Evolutionary conservation across 2,113 vertebrate species (phyloP).

Genomic region (Sceloporus undulatus): DNA sequence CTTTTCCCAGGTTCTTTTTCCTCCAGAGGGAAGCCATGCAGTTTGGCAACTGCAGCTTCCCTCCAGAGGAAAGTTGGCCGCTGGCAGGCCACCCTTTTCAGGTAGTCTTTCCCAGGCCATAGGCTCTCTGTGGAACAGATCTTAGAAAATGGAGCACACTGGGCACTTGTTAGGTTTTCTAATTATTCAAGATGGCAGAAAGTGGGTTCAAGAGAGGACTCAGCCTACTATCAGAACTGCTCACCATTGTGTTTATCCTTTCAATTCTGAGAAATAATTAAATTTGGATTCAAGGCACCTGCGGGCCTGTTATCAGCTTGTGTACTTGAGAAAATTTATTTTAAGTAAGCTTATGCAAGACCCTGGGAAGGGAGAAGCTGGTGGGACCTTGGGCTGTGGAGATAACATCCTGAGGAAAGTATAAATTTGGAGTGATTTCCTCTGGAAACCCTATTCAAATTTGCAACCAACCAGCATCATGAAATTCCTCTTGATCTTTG

Average conservation of each 20-base stretch:
- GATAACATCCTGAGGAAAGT: conserved; percentile 9
- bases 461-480: conserved; percentile 57
- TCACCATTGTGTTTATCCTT: not conserved
- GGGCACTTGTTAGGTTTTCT: not conserved
- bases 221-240: not conserved
- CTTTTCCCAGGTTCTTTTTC: too few relatives aligned
- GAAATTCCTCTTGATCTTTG: conserved; percentile 78
- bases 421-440: conserved; percentile 12
- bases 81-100: too few relatives aligned
- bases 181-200: not conserved
- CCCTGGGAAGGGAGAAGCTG: conserved; percentile 27
- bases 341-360: conserved; percentile 2
- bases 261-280: not conserved
- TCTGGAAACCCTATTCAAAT: not conserved
- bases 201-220: not conserved
- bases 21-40: too few relatives aligned
- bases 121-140: not conserved
- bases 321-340: not conserved
- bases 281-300: not conserved
- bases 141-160: not conserved
- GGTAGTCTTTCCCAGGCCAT: too few relatives aligned
- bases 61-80: too few relatives aligned
- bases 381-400: not conserved
- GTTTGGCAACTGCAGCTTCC: too few relatives aligned
- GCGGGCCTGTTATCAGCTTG: not conserved